Percentiles rank a stretch among this genome's conserved stretches.
Conservation (phyloP, 2,113 vertebrate species). For the Neofelis nebulosa region DNA sequence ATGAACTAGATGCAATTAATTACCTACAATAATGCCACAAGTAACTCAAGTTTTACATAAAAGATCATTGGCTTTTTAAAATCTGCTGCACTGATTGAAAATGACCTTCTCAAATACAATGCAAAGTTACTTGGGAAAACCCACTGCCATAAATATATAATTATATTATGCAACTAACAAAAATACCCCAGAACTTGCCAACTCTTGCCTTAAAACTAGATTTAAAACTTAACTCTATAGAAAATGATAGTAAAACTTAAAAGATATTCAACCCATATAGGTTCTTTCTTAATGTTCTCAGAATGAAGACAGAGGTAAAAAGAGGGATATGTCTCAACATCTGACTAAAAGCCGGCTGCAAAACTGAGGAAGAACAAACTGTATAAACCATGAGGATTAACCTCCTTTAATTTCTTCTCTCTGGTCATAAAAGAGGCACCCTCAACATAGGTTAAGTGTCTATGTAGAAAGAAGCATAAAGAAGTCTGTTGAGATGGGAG, state of each 20-base stretch:
- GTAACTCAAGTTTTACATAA: constrained; percentile 44
- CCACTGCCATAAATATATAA: constrained; percentile 12
- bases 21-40: constrained; percentile 24
- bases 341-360: not conserved
- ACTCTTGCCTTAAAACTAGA: constrained; percentile 28
- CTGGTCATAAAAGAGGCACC: constrained; percentile 64
- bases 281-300: not conserved
- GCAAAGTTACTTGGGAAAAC: not conserved
- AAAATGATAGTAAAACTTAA: constrained; percentile 41
- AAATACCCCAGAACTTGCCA: constrained; percentile 37
- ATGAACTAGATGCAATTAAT: not conserved
- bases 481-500: constrained; percentile 60
- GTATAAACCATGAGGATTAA: constrained; percentile 44
- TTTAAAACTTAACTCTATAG: constrained; percentile 18
- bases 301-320: not conserved
- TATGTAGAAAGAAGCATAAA: constrained; percentile 56
- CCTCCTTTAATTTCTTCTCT: constrained; percentile 61
- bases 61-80: constrained; percentile 38
- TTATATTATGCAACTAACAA: constrained; percentile 44
- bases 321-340: not conserved
- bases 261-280: not conserved
- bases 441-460: constrained; percentile 71
- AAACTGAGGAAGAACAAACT: constrained; percentile 22
- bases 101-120: constrained; percentile 39
- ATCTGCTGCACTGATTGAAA: constrained; percentile 31